Evolutionary conservation across 1,140 invertebrate genomes (phyloP), one percentile per base, ranked within the genome.

Genomic region (Monomorium pharaonis): DNA sequence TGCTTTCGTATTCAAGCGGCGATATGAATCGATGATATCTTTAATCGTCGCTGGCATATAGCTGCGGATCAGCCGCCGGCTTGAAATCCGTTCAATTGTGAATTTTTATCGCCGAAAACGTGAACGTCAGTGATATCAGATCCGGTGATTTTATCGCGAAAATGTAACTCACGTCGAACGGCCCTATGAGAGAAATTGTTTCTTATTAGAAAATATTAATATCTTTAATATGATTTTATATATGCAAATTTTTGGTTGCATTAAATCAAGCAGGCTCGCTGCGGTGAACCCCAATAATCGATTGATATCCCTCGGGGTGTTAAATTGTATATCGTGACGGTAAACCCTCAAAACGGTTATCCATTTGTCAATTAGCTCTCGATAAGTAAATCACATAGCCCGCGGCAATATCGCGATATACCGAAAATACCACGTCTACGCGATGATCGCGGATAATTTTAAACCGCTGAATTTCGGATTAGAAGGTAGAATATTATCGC

Each of bases 21-120:
- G 88, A 89, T 91, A 91, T 91, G 89, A 91, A 91, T 91, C 90
- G 84, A 75, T 86, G 76, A 89, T 88, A 89, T 89, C 88, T 91
- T 91, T 91, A 91, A 91, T 91, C 90, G 90, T 70, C 78, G 88
- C 47, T 16, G 67, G 47, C 24, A 37, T 62, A 80, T 63, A 77
- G 62, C 80, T 47, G 86, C 51, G 67, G 56, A 83, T 81, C 88
- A 56, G 47, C 77, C 84, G 75, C 67, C 44, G 27, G 24, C 62
- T 74, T 85, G 70, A 87, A 80, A 86, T 44, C 33, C 58, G 14
- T 74, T 76, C 63, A 37, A 77, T 67, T 44, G 58, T 76, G 51
- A 56, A 83, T 74, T 58, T 74, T 74, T 47, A 74, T 24, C 63
- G 21, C 27, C 27, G 27, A 7, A 69, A 60, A 62, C 60, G 67